phyloP scores from a whole-genome alignment of 2,113 vertebrate species.

The Oncorhynchus gorbuscha region DNA sequence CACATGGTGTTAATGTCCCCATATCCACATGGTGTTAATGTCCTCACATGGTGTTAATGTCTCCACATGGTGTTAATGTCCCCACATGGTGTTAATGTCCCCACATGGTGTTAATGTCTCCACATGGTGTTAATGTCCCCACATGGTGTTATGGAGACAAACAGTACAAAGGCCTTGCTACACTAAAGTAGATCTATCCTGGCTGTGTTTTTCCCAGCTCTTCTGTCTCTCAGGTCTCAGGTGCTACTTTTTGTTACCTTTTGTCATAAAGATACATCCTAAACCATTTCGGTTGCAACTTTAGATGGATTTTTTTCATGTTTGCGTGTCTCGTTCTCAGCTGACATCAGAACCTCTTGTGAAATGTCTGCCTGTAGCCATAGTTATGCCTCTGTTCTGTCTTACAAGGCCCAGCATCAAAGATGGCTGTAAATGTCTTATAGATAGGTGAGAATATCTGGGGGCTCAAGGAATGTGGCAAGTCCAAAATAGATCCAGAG shows the following conservation, averaged over 20 bases:
- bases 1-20: too few species aligned
- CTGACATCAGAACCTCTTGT: slow-evolving; percentile 77
- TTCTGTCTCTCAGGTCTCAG: slow-evolving; percentile 34
- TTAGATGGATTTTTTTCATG: slow-evolving; percentile 72
- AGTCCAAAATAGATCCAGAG: slow-evolving; percentile 76
- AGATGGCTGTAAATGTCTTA: slow-evolving; percentile 79
- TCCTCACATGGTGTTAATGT: too few species aligned
- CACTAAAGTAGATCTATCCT: neutral
- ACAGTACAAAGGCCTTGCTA: neutral
- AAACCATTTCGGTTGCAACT: slow-evolving; percentile 60
- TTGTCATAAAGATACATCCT: slow-evolving; percentile 65
- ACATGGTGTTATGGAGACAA: neutral
- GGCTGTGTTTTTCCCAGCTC: slow-evolving; percentile 7
- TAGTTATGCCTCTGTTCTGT: slow-evolving; percentile 54
- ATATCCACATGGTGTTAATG: too few species aligned
- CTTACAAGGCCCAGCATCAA: slow-evolving; percentile 74
- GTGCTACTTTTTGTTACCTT: slow-evolving; percentile 67
- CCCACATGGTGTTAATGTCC: too few species aligned
- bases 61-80: too few species aligned
- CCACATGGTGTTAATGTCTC: too few species aligned
- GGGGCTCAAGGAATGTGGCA: slow-evolving; percentile 75
- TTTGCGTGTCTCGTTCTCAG: slow-evolving; percentile 70
- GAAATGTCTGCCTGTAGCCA: slow-evolving; percentile 74
- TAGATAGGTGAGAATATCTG: slow-evolving; percentile 78
- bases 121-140: neutral